Evolutionary conservation across 2,888 invertebrate genomes (phyloP), one percentile per base, ranked within the genome.

Genomic region (Hololepta plana): DNA sequence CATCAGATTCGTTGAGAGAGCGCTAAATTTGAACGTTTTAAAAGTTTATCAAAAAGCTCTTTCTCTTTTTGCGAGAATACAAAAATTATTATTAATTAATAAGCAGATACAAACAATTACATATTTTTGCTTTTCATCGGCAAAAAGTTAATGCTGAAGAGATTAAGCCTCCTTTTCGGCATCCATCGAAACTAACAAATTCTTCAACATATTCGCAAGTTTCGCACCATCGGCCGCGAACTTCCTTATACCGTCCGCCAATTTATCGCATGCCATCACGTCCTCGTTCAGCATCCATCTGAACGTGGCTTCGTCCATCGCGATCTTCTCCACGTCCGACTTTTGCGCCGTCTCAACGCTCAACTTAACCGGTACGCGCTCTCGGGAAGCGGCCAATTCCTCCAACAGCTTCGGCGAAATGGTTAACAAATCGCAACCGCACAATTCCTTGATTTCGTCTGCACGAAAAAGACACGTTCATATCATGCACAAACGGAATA

Each of bases 251-350:
- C 98, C 98, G 31, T 96, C 96, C 1, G 91, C 80, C 4, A 98
- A 62, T 51, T 95, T 96, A 43, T 95, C 93, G 0, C 79, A 88
- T 0, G 95, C 88, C 98, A 99, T 99, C 49, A 82, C 77, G 53
- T 99, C 95, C 54, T 99, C 95, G 49, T 98, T 99, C 37, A 95
- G 55, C 52, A 84, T 65, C 90, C 90, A 98, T 41, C 96, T 77
- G 64, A 98, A 99, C 40, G 67, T 65, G 2, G 77, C 60, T 55
- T 99, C 96, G 33, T 72, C 64, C n/a, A 93, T 55, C 3, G 64
- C 56, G 14, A 93, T 64, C 53, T 82, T 81, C 38, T 82, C 72
- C 20, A 82, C 48, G 33, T 77, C 66, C 20, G 59, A 51, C 35
- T 72, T 66, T 32, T 69, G 69, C 0, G 91, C 90, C 42, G 57